Percentiles rank a stretch among this genome's conserved stretches.
These are phyloP conservation scores for Diplodus puntazzo DNA, from an alignment of 2,797 vertebrate species.

Conservation along the genomic window DNA sequence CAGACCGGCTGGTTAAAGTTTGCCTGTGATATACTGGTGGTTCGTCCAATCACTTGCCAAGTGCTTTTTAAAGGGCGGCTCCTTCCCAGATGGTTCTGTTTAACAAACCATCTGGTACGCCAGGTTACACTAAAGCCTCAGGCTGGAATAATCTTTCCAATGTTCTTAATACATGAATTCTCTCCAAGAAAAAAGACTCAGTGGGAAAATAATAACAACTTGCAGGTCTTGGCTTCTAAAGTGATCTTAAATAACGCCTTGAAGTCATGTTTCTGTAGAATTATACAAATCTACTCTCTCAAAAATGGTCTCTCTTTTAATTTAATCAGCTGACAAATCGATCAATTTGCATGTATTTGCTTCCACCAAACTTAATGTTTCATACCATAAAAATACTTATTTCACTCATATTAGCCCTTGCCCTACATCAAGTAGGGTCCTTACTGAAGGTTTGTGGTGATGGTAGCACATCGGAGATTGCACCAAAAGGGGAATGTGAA, in stretches of 20 bases:
- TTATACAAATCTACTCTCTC: conserved; percentile 6
- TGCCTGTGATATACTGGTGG: too few species aligned
- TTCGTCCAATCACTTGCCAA: too few species aligned
- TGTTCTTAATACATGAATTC: neutral
- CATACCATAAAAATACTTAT: neutral
- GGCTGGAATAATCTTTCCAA: neutral
- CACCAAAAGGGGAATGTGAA: conserved; percentile 21
- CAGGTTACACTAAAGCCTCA: neutral
- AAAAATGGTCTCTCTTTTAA: neutral
- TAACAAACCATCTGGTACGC: too few species aligned
- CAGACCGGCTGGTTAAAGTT: too few species aligned
- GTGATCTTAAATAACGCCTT: conserved; percentile 19
- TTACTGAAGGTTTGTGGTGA: neutral
- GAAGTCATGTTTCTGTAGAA: conserved; percentile 9
- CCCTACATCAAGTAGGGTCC: neutral
- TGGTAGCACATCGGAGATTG: neutral
- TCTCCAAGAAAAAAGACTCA: neutral
- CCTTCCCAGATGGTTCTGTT: too few species aligned
- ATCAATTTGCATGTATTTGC: neutral
- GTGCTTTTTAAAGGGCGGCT: too few species aligned
- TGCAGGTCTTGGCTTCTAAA: conserved; percentile 11
- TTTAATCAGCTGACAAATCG: neutral
- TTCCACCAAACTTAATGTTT: neutral
- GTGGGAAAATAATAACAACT: neutral
- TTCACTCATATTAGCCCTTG: neutral